Conservation (phyloP, 2,888 invertebrate species). For the Microchrysa polita region DNA sequence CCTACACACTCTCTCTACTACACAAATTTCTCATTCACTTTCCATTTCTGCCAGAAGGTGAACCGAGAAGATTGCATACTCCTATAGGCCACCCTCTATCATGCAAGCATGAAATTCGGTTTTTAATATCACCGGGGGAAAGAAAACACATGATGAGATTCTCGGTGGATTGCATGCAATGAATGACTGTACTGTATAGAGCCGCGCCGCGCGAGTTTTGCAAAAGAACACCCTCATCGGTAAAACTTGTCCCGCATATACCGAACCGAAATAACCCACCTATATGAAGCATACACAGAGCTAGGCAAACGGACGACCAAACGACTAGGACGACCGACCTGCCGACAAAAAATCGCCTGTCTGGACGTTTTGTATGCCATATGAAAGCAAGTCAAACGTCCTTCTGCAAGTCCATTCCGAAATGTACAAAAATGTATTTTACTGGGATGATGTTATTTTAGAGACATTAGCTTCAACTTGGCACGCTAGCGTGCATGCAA, state of each 20-base stretch:
- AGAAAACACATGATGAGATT: background rate
- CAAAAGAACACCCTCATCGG: conserved; percentile 3
- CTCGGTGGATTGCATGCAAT: background rate
- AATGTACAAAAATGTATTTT: background rate
- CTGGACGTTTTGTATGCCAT: conserved; percentile 4
- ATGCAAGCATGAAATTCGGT: background rate
- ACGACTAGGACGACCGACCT: background rate
- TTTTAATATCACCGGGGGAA: background rate
- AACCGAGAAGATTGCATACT: background rate
- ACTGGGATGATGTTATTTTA: conserved; percentile 7
- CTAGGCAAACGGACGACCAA: background rate
- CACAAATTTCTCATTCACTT: conserved; percentile 7
- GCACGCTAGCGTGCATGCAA: conserved; percentile 13
- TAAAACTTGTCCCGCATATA: too few relatives aligned
- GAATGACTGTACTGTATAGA: background rate
- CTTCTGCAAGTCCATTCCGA: background rate
- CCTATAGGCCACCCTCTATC: background rate
- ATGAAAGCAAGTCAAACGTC: background rate
- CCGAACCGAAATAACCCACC: too few relatives aligned
- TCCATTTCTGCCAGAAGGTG: background rate
- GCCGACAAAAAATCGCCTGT: background rate
- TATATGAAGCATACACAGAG: background rate
- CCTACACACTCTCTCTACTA: background rate
- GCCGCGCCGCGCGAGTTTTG: too few relatives aligned
- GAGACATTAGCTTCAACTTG: background rate